These are phyloP conservation scores for Megaustenia siamemsis DNA, from an alignment of 2,888 invertebrate species.

Conservation along the genomic window DNA sequence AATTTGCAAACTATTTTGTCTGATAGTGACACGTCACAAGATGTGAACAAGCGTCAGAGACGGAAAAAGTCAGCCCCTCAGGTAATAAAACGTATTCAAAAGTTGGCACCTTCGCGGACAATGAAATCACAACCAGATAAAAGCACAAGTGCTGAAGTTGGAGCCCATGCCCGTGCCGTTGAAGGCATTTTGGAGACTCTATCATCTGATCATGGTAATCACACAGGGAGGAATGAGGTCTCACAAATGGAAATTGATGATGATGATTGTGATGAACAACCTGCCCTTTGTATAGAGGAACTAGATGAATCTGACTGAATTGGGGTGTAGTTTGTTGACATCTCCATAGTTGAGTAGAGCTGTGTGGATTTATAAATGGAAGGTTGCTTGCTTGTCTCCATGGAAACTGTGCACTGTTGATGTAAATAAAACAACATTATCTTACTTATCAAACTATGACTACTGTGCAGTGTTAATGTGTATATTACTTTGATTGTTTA, in stretches of 20 bases:
- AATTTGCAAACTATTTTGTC: background rate
- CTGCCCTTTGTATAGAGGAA: conserved; percentile 28
- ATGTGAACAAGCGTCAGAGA: background rate
- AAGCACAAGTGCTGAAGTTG: background rate
- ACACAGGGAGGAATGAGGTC: background rate
- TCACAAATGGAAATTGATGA: conserved; percentile 7
- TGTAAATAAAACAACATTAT: too few species aligned
- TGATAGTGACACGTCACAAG: background rate
- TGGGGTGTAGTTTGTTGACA: background rate
- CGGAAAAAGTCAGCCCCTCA: background rate
- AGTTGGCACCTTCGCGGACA: background rate
- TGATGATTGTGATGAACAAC: conserved; percentile 24
- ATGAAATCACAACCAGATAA: background rate
- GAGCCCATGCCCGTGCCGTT: background rate
- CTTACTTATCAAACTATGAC: too few species aligned
- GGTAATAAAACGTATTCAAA: background rate
- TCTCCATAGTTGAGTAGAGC: too few species aligned
- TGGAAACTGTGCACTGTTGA: too few species aligned
- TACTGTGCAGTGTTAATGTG: too few species aligned
- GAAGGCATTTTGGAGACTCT: background rate
- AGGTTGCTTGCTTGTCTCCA: too few species aligned
- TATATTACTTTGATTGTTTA: too few species aligned
- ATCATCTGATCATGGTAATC: background rate
- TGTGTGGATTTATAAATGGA: too few species aligned
- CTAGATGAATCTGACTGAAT: background rate